Conservation (phyloP, 1,140 invertebrate species). For the Goniozus legneri region DNA sequence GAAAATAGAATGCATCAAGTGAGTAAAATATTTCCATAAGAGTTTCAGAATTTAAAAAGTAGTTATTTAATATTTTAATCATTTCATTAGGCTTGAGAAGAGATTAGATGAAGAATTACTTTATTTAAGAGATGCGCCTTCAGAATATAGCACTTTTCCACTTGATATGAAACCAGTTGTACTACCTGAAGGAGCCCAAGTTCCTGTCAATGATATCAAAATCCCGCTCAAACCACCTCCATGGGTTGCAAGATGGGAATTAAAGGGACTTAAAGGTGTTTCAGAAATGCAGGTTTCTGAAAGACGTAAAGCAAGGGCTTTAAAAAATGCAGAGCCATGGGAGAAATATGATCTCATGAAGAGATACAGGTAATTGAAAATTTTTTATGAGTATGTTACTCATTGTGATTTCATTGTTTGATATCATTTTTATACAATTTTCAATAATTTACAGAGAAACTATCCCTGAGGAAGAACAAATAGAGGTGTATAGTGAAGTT, state of each 20-base stretch:
- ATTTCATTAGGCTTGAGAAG: constrained; percentile 85
- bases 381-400: constrained; percentile 2
- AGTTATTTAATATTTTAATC: constrained; percentile 4
- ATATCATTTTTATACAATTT: not conserved
- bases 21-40: constrained; percentile 5
- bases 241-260: constrained; percentile 84
- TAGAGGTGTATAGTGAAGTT: constrained; percentile 80
- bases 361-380: constrained; percentile 69
- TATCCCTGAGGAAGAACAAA: constrained; percentile 84
- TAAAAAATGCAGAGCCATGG: constrained; percentile 68
- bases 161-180: constrained; percentile 86
- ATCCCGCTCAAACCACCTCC: constrained; percentile 79
- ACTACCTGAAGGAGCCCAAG: constrained; percentile 68
- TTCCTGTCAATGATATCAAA: constrained; percentile 86
- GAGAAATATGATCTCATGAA: constrained; percentile 94
- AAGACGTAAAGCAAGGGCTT: constrained; percentile 59
- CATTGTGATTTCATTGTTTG: not conserved
- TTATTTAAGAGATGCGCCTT: constrained; percentile 90
- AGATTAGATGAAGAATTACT: constrained; percentile 85
- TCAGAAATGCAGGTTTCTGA: constrained; percentile 58
- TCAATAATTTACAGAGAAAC: constrained; percentile 57
- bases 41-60: not conserved
- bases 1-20: constrained; percentile 69
- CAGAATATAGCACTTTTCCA: constrained; percentile 91
- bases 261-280: constrained; percentile 76